Evolutionary conservation across 2,113 vertebrate species (phyloP), one percentile per base, ranked within the genome.

Genomic region (Caranx melampygus): DNA sequence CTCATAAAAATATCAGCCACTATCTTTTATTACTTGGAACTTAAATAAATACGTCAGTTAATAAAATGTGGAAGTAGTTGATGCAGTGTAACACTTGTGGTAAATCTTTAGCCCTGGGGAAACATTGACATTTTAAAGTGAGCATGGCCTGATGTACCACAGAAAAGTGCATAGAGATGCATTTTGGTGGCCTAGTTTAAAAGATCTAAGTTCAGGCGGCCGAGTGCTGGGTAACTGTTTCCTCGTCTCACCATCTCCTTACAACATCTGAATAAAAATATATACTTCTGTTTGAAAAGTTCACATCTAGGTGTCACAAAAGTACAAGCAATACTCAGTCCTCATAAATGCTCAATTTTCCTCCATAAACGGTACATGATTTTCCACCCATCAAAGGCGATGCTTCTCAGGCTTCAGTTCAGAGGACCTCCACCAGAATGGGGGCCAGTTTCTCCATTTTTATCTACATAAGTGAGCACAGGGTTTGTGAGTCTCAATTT

Each of bases 101-200:
- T 81, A 74, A 79, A 86, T 81, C 44, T 63, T 52, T 35, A 0
- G 37, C 20, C 64, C 49, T 20, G 47, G 8, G 64, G 61, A 71
- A 57, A 64, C 49, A 52, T 0, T 57, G 78, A 69, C 33, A 59
- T 75, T 86, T 68, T 54, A 49, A 68, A 81, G 59, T n/a, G 13
- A 79, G 63, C 14, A 58, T 42, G 63, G 45, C 78, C 34, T 49
- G 71, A 81, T 64, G 54, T 60, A 70, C 11, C 61, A 49, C 34
- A 42, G 51, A 62, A 75, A 78, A 83, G 45, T 82, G 71, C 71
- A 78, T 44, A 34, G 45, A 62, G 63, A n/a, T 6, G 77, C 61
- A 70, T 20, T 72, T 63, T 49, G 18, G 52, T 76, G 71, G 18
- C 54, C 59, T 67, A 61, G 37, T 78, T 80, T 62, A 7, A 69